Evolutionary conservation across 2,797 vertebrate species (phyloP).

Genomic region (Holocentrus rufus): DNA sequence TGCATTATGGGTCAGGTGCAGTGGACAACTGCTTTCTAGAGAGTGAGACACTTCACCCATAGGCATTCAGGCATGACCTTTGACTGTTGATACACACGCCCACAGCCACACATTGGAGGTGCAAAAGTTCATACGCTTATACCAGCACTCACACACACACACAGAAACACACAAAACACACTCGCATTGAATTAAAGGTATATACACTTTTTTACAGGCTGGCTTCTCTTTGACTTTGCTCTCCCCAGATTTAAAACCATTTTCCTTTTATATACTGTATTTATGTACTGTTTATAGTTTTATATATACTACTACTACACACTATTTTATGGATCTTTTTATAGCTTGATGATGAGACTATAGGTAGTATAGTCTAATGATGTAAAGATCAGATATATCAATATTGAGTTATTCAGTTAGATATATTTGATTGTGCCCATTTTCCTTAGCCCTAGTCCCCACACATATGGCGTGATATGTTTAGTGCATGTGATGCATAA

Average conservation of each 20-base stretch:
- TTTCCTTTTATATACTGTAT: too few species aligned
- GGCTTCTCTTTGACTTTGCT: too few species aligned
- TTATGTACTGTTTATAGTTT: too few species aligned
- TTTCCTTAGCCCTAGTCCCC: constrained; percentile 1
- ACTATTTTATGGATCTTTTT: too few species aligned
- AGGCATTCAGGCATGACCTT: constrained; percentile 32
- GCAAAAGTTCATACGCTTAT: neutral
- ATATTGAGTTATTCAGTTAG: too few species aligned
- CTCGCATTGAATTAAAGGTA: too few species aligned
- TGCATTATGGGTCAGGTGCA: constrained; percentile 52
- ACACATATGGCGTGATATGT: neutral
- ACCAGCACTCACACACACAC: constrained; percentile 5
- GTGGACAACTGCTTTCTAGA: constrained; percentile 38
- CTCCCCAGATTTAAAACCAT: too few species aligned
- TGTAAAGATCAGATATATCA: too few species aligned
- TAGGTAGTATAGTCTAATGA: too few species aligned
- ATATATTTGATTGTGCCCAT: too few species aligned
- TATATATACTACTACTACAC: too few species aligned
- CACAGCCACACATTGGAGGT: neutral
- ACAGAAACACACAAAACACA: neutral
- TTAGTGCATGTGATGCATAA: constrained; percentile 10
- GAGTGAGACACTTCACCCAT: constrained; percentile 20
- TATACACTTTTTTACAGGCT: neutral
- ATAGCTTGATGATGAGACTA: too few species aligned
- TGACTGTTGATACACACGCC: neutral